phyloP scores from a whole-genome alignment of 2,888 invertebrate species.

The Rhopalosiphum nymphaeae region DNA sequence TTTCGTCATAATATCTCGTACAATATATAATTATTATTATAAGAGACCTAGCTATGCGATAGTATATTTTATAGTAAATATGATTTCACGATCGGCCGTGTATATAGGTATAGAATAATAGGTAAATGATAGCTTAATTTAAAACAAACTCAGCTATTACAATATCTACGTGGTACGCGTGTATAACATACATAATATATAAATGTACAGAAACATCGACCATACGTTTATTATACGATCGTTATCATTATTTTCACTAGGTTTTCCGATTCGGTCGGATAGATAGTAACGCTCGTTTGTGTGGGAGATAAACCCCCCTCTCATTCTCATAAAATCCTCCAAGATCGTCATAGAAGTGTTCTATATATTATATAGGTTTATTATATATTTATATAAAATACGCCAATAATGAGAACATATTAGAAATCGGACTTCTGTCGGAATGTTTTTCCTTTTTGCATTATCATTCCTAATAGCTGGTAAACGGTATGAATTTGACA shows the following conservation, averaged over 20 bases:
- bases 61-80: not conserved
- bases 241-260: not conserved
- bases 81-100: not conserved
- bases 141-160: not conserved
- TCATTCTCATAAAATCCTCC: not conserved
- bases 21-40: slow-evolving; percentile 11
- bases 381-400: not conserved
- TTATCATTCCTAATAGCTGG: slow-evolving; percentile 1
- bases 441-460: not conserved
- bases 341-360: not conserved
- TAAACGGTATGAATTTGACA: slow-evolving; percentile 45
- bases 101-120: not conserved
- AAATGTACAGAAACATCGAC: not conserved
- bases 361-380: not conserved
- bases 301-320: not conserved
- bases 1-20: not conserved
- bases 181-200: not conserved
- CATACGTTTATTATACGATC: not conserved
- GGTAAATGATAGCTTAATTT: not conserved
- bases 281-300: not conserved
- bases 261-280: slow-evolving; percentile 29
- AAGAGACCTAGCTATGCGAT: not conserved
- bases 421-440: slow-evolving; percentile 33
- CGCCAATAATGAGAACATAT: not conserved
- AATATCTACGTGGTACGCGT: not conserved